Base-by-base conservation (phyloP, 2,888 invertebrate genomes). In the Choristoneura rosaceana region DNA sequence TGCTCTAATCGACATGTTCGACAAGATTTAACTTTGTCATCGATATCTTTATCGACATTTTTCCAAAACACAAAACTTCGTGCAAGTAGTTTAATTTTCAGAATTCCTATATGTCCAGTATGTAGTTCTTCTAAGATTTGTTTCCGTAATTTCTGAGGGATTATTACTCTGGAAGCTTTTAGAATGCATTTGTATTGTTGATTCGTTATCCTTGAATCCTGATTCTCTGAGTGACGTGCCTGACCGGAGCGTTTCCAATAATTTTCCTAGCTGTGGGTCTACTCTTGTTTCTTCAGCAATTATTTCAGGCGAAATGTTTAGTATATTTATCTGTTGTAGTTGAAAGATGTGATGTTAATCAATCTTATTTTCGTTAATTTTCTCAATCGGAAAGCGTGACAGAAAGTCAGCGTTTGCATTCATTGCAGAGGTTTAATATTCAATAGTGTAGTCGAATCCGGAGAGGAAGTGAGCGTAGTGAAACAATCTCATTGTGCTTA, bases 391-490 rank as follows among this genome's bases (percentile, higher is more conserved):
- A 45, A 75, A 73, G 38, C 74, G 63, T 4, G 73, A 75, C 41
- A 73, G 47, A 43, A 70, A 75, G 17, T 73, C 75, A 9, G 75
- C 65, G 52, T 73, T 75, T 0, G 52, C 47, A 63, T 76, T 69
- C 10, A 75, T 64, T 50, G 65, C 14, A 0, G 75, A 71, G 3
- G 65, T 75, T 61, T 77, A 68, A 52, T 75, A 77, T 62, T 74
- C 68, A 8, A 78, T 76, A 14, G 70, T 62, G 55, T 80, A 80
- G 43, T 80, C 73, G 38, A 78, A 81, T 25, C 78, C 79, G 14
- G 79, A 74, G n/a, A 79, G 41, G 69, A 79, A 79, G 62, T 75
- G 70, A 50, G 79, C 77, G 58, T 80, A 81, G 61, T 79, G 80
- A 17, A 80, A 73, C 60, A 81, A 52, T 59, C 79, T 65, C 66